Percentiles rank a stretch among this genome's conserved stretches.
Evolutionary conservation across 2,888 invertebrate species (phyloP).

Genomic region (Caenorhabditis sp.): DNA sequence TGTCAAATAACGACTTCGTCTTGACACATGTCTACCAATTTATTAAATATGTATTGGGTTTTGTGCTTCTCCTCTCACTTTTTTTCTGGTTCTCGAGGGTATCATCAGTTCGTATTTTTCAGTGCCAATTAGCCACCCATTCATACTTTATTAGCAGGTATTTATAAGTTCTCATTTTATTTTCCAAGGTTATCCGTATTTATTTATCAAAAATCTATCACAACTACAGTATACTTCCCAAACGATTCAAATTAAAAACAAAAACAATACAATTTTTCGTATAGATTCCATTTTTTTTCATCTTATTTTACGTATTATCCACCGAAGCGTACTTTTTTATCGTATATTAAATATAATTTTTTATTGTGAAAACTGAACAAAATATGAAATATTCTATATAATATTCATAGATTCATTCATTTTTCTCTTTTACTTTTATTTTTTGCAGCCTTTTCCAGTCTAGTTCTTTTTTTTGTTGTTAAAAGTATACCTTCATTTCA

Average conservation of each 20-base stretch:
- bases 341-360: not conserved
- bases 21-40: slow-evolving; percentile 1
- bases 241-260: too few species aligned
- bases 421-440: not conserved
- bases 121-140: too few species aligned
- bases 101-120: too few species aligned
- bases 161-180: too few species aligned
- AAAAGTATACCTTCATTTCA: slow-evolving; percentile 4
- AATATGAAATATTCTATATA: slow-evolving; percentile 41
- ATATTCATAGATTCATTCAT: slow-evolving; percentile 47
- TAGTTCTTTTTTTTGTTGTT: slow-evolving; percentile 2
- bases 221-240: too few species aligned
- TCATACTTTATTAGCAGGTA: too few species aligned
- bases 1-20: not conserved
- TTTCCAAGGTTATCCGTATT: too few species aligned
- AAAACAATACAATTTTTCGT: too few species aligned
- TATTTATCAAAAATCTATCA: too few species aligned
- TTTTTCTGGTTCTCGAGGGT: not conserved
- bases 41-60: not conserved
- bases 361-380: slow-evolving; percentile 2
- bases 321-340: not conserved
- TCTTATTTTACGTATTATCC: not conserved
- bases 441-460: not conserved
- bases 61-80: not conserved
- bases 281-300: too few species aligned